Evolutionary conservation across 2,888 invertebrate species (phyloP), one percentile per base, ranked within the genome.

Genomic region (Maniola hyperantus): DNA sequence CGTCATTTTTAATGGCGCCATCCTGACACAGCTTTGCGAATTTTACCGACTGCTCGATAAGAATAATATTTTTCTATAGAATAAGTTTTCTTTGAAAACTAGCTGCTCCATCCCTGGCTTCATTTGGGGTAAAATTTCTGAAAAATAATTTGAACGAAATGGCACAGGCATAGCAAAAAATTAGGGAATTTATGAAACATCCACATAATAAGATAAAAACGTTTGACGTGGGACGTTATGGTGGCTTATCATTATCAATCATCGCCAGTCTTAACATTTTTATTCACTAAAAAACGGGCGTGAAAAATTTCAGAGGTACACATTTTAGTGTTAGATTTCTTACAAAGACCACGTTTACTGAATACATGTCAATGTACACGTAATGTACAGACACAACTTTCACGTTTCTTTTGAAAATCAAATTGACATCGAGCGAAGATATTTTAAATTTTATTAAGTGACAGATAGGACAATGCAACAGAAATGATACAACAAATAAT

Each of bases 1-100:
- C 66, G 68, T 71, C 71, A 71, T 70, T 74, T 71, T 70, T 64
- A 68, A 68, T 67, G 68, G 64, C 64, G 67, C 70, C 68, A 67
- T 72, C 65, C 67, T 68, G 64, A 64, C 66, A 69, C 68, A 65
- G 66, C 70, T 64, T 51, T 60, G 50, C 55, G 55, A 48, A 36
- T 60, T 48, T n/a, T 18, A 48, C 48, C 8, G 15, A 26, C 26
- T 26, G 26, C 26, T 26, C 2, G 26, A 26, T 42, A 13, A 5
- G 13, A 42, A 13, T 11, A 42, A 42, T 42, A 42, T 42, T 36
- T 13, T 1, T 2, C 13, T 42, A n/a, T n/a, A n/a, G n/a, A n/a
- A n/a, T n/a, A n/a, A n/a, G n/a, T n/a, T n/a, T n/a, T n/a, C n/a
- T n/a, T n/a, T n/a, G n/a, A n/a, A n/a, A n/a, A n/a, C n/a, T n/a